These are phyloP conservation scores for Holacanthus passer DNA, from an alignment of 2,113 vertebrate genomes.

Conservation along the genomic window DNA sequence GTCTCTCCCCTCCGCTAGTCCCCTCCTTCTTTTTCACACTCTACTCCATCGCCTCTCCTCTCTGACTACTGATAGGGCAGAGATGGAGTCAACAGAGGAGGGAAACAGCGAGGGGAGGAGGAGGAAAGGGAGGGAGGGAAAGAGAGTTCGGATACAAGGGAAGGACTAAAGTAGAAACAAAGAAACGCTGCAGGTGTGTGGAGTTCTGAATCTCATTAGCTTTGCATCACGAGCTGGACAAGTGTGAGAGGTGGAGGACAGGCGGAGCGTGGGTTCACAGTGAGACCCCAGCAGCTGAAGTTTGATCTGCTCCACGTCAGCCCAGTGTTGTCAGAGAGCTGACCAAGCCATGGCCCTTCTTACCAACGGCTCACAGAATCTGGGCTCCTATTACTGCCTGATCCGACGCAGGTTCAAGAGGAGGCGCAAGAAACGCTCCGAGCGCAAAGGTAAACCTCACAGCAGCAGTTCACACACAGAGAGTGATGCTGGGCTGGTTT, in stretches of 20 bases:
- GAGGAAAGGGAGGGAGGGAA: slow-evolving; percentile 42
- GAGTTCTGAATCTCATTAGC: slow-evolving; percentile 36
- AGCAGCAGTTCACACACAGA: neutral
- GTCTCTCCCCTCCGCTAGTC: slow-evolving; percentile 41
- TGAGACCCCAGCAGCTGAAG: slow-evolving; percentile 24
- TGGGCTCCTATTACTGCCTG: slow-evolving; percentile 80
- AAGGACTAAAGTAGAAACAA: slow-evolving; percentile 64
- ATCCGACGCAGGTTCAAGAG: slow-evolving; percentile 80
- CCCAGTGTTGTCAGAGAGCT: neutral
- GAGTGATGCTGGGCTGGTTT: slow-evolving; percentile 27
- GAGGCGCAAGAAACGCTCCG: slow-evolving; percentile 86
- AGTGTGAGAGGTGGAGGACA: slow-evolving; percentile 24
- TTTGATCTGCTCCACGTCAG: slow-evolving; percentile 5
- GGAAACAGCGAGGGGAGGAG: slow-evolving; percentile 42
- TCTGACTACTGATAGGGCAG: slow-evolving; percentile 71
- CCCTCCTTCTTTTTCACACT: slow-evolving; percentile 56
- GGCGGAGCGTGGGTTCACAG: slow-evolving; percentile 29
- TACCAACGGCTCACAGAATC: slow-evolving; percentile 50
- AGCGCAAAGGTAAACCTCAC: slow-evolving; percentile 87
- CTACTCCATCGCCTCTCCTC: slow-evolving; percentile 47
- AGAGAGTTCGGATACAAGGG: slow-evolving; percentile 53
- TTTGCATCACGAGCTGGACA: neutral
- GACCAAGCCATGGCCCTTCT: slow-evolving; percentile 80
- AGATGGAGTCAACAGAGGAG: slow-evolving; percentile 70
- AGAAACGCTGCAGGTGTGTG: slow-evolving; percentile 77